Conservation (phyloP, 2,113 vertebrate genomes). For the Garra rufa region DNA sequence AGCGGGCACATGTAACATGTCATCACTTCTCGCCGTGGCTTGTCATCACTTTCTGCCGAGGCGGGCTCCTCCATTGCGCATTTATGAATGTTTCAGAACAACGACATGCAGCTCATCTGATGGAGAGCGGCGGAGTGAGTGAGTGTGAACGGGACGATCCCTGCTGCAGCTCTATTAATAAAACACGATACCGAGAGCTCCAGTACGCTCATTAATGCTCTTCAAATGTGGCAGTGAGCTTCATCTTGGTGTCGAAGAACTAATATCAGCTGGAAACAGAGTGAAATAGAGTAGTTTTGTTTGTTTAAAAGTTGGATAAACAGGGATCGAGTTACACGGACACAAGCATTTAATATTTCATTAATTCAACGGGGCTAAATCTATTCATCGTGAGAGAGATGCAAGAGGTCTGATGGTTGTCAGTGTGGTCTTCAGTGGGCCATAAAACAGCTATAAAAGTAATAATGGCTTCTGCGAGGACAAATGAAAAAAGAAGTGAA, state of each 20-base stretch:
- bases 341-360: constrained; percentile 19
- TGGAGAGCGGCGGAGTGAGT: constrained; percentile 24
- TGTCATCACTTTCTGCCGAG: constrained; percentile 50
- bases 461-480: constrained; percentile 66
- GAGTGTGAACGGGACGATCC: constrained; percentile 26
- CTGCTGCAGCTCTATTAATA: constrained; percentile 13
- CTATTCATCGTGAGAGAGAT: constrained; percentile 8
- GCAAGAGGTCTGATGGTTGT: constrained; percentile 61
- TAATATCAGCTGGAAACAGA: background rate
- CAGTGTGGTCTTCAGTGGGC: constrained; percentile 63
- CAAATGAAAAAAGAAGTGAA: constrained; percentile 63
- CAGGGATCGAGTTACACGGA: background rate
- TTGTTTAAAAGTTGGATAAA: constrained; percentile 12
- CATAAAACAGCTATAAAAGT: constrained; percentile 71
- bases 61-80: constrained; percentile 3
- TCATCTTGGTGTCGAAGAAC: background rate
- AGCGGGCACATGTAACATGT: constrained; percentile 51
- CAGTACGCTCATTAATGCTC: constrained; percentile 10
- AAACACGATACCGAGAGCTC: constrained; percentile 22
- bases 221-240: constrained; percentile 23
- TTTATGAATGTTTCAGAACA: constrained; percentile 53
- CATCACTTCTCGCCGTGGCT: constrained; percentile 48
- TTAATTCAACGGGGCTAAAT: constrained; percentile 10
- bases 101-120: background rate
- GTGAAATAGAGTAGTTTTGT: background rate